Evolutionary conservation across 1,140 invertebrate genomes (phyloP).

Genomic region (Steinernema khuongi): DNA sequence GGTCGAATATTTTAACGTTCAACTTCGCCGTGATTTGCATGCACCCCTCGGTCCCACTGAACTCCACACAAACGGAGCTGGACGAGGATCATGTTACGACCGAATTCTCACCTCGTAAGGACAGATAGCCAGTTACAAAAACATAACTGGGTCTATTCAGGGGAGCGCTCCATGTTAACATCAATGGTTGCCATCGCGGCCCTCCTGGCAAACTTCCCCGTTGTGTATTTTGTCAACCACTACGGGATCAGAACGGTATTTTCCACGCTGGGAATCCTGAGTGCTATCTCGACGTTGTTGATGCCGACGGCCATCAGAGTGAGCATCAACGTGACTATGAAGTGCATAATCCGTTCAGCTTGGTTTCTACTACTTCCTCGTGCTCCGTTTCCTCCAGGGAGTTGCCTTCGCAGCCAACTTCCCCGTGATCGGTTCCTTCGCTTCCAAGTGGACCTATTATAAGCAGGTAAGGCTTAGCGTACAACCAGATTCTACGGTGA

Average conservation of each 20-base stretch:
- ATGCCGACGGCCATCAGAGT: conserved; percentile 38
- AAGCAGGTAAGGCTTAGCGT: conserved; percentile 39
- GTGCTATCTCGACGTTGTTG: conserved; percentile 36
- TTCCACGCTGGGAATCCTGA: conserved; percentile 38
- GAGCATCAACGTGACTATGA: neutral
- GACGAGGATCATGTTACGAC: conserved; percentile 15
- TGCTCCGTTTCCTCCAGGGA: conserved; percentile 38
- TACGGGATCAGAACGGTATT: conserved; percentile 45
- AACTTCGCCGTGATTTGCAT: conserved; percentile 39
- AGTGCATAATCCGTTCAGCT: conserved; percentile 22
- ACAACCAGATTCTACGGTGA: neutral
- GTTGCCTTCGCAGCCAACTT: conserved; percentile 49
- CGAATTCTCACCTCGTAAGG: neutral
- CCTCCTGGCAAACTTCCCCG: conserved; percentile 41
- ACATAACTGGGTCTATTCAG: conserved; percentile 23
- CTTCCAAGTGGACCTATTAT: conserved; percentile 44
- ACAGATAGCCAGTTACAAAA: conserved; percentile 6
- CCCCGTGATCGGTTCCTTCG: conserved; percentile 46
- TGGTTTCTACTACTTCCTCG: conserved; percentile 39
- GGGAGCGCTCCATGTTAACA: conserved; percentile 31
- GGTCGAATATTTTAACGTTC: conserved; percentile 38
- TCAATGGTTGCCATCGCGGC: conserved; percentile 42
- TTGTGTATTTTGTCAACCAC: conserved; percentile 36
- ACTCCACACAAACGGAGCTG: conserved; percentile 22
- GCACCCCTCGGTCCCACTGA: conserved; percentile 21